Evolutionary conservation across 2,797 vertebrate species (phyloP).

Genomic region (Esox lucius): DNA sequence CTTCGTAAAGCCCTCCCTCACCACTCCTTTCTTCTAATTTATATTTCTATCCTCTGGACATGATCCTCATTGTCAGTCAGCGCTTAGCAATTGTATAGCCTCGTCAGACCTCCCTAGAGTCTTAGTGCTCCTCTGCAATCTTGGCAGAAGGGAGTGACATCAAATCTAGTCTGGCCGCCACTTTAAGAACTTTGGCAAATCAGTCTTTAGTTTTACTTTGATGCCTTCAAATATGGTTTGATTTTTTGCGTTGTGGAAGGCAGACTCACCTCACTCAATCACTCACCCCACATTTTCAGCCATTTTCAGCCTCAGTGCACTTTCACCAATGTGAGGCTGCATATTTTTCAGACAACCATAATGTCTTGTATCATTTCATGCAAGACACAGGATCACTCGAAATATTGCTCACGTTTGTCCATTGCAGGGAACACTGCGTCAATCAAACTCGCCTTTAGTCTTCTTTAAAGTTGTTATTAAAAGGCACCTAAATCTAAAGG

Average conservation of each 20-base stretch:
- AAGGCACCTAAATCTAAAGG: not conserved
- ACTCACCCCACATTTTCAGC: constrained; percentile 6
- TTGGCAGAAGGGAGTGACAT: constrained; percentile 34
- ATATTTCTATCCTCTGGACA: constrained; percentile 67
- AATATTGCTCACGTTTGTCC: not conserved
- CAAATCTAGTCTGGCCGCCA: constrained; percentile 32
- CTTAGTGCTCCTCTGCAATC: constrained; percentile 41
- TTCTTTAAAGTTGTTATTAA: not conserved
- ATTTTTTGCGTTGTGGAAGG: constrained; percentile 25
- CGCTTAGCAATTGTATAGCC: constrained; percentile 57
- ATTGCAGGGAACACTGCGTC: not conserved
- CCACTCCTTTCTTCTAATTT: constrained; percentile 67
- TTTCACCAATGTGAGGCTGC: constrained; percentile 21
- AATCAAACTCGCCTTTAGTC: not conserved
- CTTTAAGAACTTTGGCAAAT: constrained; percentile 29
- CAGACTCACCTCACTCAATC: constrained; percentile 9
- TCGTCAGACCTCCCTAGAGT: constrained; percentile 52
- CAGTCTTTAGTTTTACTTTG: constrained; percentile 23
- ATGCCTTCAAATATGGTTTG: constrained; percentile 39
- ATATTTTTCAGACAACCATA: constrained; percentile 13
- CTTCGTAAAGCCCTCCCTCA: constrained; percentile 39
- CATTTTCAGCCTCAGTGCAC: constrained; percentile 5
- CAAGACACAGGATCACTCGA: not conserved
- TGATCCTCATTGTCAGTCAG: constrained; percentile 62
- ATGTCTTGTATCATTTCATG: not conserved